Base-by-base conservation (phyloP, 1,140 invertebrate species). In the Holotrichia oblita region DNA sequence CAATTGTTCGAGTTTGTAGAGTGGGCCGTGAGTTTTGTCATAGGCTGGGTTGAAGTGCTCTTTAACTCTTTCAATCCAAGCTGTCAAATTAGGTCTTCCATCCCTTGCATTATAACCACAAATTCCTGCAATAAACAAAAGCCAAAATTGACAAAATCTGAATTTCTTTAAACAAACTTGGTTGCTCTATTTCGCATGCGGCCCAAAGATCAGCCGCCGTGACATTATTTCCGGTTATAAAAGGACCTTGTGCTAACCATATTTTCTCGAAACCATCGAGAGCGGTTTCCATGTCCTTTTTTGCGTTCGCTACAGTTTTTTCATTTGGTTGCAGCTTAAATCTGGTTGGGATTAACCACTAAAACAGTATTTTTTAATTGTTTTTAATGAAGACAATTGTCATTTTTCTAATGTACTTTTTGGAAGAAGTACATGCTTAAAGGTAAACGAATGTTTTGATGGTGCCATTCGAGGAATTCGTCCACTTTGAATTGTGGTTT, bases 391-490 rank as follows among this genome's bases (percentile, higher is more conserved):
- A 69, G 22, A 85, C 87, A 8, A 48, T 12, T 22, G 20, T 40
- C n/a, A 40, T 40, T 4, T 40, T 10, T 40, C 8, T 69, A 82
- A 83, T 85, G 44, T 64, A 94, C 93, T 88, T 91, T 89, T 75
- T 88, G 82, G 81, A 89, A 89, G 81, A 96, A 95, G 83, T 93
- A 94, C 84, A 93, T 87, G 20, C 92, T 88, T 83, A 92, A 94
- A 81, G 90, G 88, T 0, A 91, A 78, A 79, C 96, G 88, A 0
- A 93, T 89, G 73, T 94, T 94, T 4, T 91, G 83, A 84, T 98
- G 96, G 79, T 98, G 95, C 95, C 95, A 98, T 87, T 95, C 93
- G 44, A 96, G 87, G 83, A 93, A 97, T 86, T 97, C 95, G 82
- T 97, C 94, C 1, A 97, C 91, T 79, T 88, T 89, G 0, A 94